phyloP scores from a whole-genome alignment of 1,140 invertebrate species.

The Conus betulinus region DNA sequence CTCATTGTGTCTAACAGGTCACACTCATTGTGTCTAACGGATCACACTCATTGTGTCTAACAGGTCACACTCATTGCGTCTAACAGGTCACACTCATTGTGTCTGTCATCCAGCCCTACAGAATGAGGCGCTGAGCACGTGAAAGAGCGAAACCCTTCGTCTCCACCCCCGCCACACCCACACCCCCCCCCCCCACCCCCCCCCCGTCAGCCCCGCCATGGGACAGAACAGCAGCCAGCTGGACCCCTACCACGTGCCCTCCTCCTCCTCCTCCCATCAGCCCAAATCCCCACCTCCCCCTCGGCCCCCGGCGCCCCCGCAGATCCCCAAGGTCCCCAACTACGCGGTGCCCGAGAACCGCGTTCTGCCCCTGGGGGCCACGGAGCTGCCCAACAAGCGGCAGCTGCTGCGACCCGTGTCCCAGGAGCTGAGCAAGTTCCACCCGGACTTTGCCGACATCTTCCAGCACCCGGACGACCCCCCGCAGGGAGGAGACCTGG shows the following conservation, averaged over 20 bases:
- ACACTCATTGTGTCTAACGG: no score
- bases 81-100: neutral
- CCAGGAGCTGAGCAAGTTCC: constrained; percentile 57
- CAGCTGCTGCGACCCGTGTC: constrained; percentile 56
- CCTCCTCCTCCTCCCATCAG: neutral
- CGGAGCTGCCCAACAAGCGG: constrained; percentile 30
- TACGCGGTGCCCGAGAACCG: constrained; percentile 56
- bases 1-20: no score
- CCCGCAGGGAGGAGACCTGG: neutral
- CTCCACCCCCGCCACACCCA: neutral
- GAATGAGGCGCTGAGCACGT: no score
- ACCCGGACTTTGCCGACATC: constrained; percentile 58
- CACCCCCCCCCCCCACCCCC: neutral
- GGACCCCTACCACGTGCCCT: neutral
- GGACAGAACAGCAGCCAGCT: constrained; percentile 30
- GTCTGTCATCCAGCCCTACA: neutral
- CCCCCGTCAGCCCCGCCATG: neutral
- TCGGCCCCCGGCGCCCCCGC: constrained; percentile 39
- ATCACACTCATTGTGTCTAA: no score
- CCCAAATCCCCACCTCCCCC: constrained; percentile 5
- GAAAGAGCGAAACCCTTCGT: no score
- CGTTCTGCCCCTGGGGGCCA: constrained; percentile 50
- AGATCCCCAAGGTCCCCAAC: constrained; percentile 42
- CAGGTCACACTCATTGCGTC: neutral
- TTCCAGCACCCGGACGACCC: constrained; percentile 35